Evolutionary conservation across 37 sponge, comb jelly and placozoan species (phyloP).

Genomic region (Chondrilla cf. caribensis): DNA sequence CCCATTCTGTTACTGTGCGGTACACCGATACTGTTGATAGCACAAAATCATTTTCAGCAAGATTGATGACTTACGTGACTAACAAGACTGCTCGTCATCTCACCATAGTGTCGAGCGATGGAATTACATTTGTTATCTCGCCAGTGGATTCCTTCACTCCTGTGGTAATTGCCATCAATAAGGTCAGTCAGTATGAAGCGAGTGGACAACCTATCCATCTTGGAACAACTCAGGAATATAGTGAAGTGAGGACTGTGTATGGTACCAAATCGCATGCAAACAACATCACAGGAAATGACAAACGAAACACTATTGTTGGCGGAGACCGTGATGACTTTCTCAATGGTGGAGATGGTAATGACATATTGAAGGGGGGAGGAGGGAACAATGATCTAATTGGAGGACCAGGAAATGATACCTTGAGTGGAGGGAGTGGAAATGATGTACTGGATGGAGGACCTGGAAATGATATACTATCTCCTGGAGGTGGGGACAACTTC

Average conservation of each 20-base stretch:
- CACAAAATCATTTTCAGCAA: background rate
- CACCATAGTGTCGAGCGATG: background rate
- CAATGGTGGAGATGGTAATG: slow-evolving; percentile 15
- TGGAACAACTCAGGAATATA: background rate
- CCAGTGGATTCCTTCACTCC: background rate
- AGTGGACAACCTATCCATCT: background rate
- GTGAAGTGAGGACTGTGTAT: slow-evolving; percentile 23
- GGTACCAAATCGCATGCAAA: slow-evolving; percentile 10
- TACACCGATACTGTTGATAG: background rate
- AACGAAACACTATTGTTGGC: slow-evolving; percentile 35
- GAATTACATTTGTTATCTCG: background rate
- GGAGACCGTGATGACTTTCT: slow-evolving; percentile 11
- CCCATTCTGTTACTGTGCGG: background rate
- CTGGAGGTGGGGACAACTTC: slow-evolving; percentile 9
- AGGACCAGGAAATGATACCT: background rate
- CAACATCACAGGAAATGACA: slow-evolving; percentile 18
- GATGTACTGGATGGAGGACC: background rate
- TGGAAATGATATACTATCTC: slow-evolving; percentile 25
- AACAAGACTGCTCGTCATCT: background rate
- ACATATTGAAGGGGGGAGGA: slow-evolving; percentile 30
- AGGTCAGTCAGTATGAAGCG: background rate
- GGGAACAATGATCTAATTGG: slow-evolving; percentile 19
- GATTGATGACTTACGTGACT: background rate
- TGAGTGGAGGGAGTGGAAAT: slow-evolving; percentile 31
- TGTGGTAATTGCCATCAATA: background rate